phyloP scores from a whole-genome alignment of 2,113 vertebrate genomes.

The Cryptotis parvus region DNA sequence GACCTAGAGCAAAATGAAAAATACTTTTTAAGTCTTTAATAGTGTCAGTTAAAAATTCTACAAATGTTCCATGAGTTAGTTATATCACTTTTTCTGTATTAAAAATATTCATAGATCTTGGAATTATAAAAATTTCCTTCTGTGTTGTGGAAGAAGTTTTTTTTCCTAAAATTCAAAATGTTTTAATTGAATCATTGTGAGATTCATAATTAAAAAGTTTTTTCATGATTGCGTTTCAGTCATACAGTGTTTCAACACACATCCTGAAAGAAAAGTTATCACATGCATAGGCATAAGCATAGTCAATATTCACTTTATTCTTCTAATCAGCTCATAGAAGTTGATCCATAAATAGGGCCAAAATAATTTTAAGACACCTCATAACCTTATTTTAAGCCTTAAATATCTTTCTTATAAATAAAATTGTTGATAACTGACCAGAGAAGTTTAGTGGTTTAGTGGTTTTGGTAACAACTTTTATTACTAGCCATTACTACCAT shows the following conservation, averaged over 20 bases:
- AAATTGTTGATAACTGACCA: constrained; percentile 4
- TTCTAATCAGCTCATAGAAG: background rate
- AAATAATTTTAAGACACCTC: background rate
- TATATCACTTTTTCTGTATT: background rate
- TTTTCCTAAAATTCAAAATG: no score
- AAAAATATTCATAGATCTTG: background rate
- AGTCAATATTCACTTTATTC: background rate
- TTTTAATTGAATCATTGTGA: no score
- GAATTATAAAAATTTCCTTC: background rate
- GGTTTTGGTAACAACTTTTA: background rate
- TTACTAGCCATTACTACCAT: background rate
- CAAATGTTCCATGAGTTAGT: no score
- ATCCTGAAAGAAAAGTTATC: background rate
- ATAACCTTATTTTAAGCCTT: background rate
- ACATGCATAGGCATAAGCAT: background rate
- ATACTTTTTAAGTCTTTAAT: background rate
- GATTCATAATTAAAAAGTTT: no score
- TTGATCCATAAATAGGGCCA: background rate
- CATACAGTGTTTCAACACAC: no score
- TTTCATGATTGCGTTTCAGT: no score
- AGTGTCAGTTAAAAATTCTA: background rate
- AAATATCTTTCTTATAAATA: background rate
- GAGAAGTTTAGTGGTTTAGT: background rate
- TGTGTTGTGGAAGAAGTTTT: background rate
- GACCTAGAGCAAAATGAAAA: background rate